Base-by-base conservation (phyloP, 1,140 invertebrate species). In the Halesus radiatus region DNA sequence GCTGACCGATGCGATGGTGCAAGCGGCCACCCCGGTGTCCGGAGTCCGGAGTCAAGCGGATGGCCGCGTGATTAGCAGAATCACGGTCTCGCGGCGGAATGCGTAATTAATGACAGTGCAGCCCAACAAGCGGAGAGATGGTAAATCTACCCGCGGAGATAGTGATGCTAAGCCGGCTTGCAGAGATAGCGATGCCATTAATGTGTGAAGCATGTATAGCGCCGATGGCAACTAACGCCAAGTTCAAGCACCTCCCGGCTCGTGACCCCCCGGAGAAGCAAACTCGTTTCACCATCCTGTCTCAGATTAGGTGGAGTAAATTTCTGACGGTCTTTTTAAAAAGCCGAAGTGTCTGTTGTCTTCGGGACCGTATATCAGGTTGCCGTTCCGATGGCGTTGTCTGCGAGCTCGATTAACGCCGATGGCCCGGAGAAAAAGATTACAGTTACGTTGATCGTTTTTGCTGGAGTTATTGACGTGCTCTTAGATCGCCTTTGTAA, bases 161-260 rank as follows among this genome's bases (percentile, higher is more conserved):
- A 45, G 37, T 45, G 37, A 45, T 45, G 37, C 37, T 13, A 45
- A 13, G 37, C 7, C 37, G 37, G 8, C 37, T 45, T 45, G 37
- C 8, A 45, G 37, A 45, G 37, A 45, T 45, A 45, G 37, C 10
- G 37, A 45, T 13, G 37, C 37, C 37, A 45, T 13, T 13, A 45
- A 13, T 45, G 37, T 45, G 37, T 45, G 37, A 13, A 45, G 37
- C 37, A 13, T 45, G 37, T 45, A 45, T 45, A 13, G 37, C 37
- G 37, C 37, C 37, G 37, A 45, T 45, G 37, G 37, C 37, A 45
- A 26, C 29, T 66, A 29, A 62, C 66, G 72, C 64, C 62, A 77
- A 70, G 79, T 76, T 80, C 79, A 76, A 80, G 60, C 64, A 80
- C 79, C 79, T 80, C 66, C 13, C n/a, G 56, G 68, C 20, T 18